Evolutionary conservation across 2,888 invertebrate species (phyloP).

Genomic region (Limnephilus lunatus): DNA sequence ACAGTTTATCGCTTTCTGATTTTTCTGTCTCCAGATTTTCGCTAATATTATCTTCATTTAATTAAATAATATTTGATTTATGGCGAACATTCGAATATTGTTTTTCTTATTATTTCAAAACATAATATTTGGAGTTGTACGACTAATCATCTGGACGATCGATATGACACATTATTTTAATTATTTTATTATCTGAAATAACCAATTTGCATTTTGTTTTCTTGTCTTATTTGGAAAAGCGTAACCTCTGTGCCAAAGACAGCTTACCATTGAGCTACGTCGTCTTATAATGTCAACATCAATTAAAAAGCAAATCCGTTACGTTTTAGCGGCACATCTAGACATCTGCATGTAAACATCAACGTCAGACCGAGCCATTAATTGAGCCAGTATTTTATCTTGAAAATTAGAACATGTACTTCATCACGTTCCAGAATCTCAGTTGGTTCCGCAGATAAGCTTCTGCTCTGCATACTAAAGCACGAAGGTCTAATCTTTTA

Average conservation of each 20-base stretch:
- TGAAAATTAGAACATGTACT: conserved; percentile 26
- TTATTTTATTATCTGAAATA: too few relatives aligned
- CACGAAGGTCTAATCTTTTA: conserved; percentile 39
- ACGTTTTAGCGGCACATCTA: background rate
- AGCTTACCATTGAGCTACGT: background rate
- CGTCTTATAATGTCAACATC: background rate
- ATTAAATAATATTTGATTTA: too few relatives aligned
- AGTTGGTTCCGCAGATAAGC: conserved; percentile 23
- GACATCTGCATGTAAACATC: background rate
- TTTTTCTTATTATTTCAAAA: too few relatives aligned
- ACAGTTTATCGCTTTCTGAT: too few relatives aligned
- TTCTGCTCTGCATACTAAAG: conserved; percentile 34
- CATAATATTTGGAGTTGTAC: too few relatives aligned
- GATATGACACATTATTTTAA: too few relatives aligned
- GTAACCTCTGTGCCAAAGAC: background rate
- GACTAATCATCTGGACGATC: too few relatives aligned
- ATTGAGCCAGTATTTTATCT: conserved; percentile 30
- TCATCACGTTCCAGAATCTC: conserved; percentile 43
- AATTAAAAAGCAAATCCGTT: background rate
- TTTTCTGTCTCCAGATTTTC: too few relatives aligned
- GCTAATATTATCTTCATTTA: too few relatives aligned
- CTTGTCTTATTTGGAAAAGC: too few relatives aligned
- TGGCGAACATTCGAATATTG: too few relatives aligned
- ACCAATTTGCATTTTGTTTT: too few relatives aligned
- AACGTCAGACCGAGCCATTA: background rate